These are phyloP conservation scores for Tupaia tana DNA, from an alignment of 2,113 vertebrate genomes.

Conservation along the genomic window DNA sequence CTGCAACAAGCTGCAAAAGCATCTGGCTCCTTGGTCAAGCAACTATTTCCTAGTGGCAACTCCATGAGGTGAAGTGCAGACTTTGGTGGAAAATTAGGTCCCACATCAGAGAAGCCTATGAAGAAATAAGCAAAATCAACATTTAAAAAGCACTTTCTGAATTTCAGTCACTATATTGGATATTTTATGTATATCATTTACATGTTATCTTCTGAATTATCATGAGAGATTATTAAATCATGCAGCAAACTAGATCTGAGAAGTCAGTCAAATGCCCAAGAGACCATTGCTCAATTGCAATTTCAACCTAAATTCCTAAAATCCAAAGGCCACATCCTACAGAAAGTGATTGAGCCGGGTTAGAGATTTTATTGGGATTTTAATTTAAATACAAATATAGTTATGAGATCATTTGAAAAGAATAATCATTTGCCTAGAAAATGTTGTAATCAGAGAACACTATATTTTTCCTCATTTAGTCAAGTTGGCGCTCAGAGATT, in stretches of 20 bases:
- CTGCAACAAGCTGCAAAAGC: background rate
- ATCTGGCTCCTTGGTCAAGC: background rate
- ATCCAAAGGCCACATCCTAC: background rate
- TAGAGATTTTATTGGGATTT: background rate
- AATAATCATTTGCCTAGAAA: background rate
- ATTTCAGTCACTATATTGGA: background rate
- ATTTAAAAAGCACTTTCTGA: background rate
- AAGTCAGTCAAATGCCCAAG: background rate
- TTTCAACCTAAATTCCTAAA: background rate
- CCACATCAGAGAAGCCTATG: background rate
- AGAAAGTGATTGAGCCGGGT: background rate
- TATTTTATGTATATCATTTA: conserved; percentile 20
- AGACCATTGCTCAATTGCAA: background rate
- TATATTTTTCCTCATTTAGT: background rate
- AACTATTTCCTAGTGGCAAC: background rate
- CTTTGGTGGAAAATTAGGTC: background rate
- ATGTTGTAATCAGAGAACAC: background rate
- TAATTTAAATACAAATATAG: background rate
- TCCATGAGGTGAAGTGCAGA: too few species aligned
- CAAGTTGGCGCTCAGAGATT: background rate
- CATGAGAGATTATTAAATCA: background rate
- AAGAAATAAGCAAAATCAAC: background rate
- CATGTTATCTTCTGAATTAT: background rate
- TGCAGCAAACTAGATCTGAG: background rate
- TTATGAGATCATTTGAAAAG: background rate